Evolutionary conservation across 2,113 vertebrate species (phyloP), one percentile per base, ranked within the genome.

Genomic region (Orycteropus afer): DNA sequence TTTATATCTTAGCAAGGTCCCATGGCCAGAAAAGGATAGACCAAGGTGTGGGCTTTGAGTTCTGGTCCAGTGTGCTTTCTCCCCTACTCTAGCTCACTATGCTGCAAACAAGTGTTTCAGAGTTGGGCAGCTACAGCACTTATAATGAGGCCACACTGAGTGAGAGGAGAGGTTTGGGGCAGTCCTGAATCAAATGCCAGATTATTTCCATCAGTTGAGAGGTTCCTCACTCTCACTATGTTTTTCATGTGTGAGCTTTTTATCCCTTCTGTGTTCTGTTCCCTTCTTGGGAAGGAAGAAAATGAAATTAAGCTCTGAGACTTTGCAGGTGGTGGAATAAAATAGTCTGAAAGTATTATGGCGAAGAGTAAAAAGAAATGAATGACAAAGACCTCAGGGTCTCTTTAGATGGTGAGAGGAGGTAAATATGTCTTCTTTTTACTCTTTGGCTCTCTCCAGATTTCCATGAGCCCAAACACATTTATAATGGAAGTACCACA

Each of bases 101-200:
- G 57, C 59, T 49, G 14, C 12, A 34, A 23, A 57, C 18, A 9
- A 77, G 14, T 5, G 55, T 47, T 67, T 18, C 55, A 42, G 55
- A 59, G 0, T 22, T 1, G 29, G 51, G 32, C 0, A 3, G 23
- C 42, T 7, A 18, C 7, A 0, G 32, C 3, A 4, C 4, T 67
- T 2, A 0, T 7, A 40, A 20, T 0, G 29, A 47, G 79, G 42
- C 22, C 73, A 8, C 45, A 1, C 3, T 0, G n/a, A 69, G 27
- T 0, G 0, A 53, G 5, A 47, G 53, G 57, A 25, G 59, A 25
- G 65, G 22, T 15, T 2, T 10, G 37, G 25, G 27, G 23, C 13
- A 14, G 11, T 0, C 0, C 25, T 3, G 76, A 85, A 47, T 47
- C 53, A 37, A 45, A 11, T 0, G 0, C 37, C 4, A 0, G 1